These are phyloP conservation scores for Hydrophis major DNA, from an alignment of 2,797 vertebrate genomes.

Conservation along the genomic window DNA sequence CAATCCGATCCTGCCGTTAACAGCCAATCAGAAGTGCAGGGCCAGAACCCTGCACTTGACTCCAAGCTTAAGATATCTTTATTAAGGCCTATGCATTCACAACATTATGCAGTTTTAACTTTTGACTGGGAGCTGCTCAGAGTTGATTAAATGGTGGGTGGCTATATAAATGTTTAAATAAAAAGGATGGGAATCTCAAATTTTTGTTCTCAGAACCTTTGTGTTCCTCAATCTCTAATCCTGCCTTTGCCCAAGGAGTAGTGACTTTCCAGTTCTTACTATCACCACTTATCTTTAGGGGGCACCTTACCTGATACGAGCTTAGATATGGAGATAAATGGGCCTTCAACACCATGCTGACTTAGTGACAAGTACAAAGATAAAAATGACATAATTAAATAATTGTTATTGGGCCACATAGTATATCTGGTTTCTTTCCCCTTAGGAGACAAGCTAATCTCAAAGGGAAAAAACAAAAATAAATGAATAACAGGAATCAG, in stretches of 20 bases:
- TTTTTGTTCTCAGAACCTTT: not conserved
- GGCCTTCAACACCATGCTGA: not conserved
- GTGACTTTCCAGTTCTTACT: not conserved
- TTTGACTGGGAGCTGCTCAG: not conserved
- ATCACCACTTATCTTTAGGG: not conserved
- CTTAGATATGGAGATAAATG: not conserved
- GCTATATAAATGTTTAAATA: not conserved
- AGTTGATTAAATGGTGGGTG: not conserved
- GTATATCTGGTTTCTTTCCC: not conserved
- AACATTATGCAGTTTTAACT: not conserved
- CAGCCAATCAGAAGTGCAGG: too few species aligned
- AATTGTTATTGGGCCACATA: not conserved
- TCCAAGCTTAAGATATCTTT: too few species aligned
- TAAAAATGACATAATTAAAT: not conserved
- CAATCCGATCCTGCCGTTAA: too few species aligned
- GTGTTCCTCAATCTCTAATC: not conserved
- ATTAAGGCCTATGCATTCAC: too few species aligned
- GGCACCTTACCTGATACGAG: not conserved
- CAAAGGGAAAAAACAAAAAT: not conserved
- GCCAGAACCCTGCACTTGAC: too few species aligned
- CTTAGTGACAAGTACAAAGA: not conserved
- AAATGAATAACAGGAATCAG: not conserved
- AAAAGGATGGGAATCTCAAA: not conserved
- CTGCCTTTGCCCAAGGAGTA: not conserved
- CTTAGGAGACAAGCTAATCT: not conserved